Evolutionary conservation across 2,113 vertebrate genomes (phyloP).

Genomic region (Cettia cetti): DNA sequence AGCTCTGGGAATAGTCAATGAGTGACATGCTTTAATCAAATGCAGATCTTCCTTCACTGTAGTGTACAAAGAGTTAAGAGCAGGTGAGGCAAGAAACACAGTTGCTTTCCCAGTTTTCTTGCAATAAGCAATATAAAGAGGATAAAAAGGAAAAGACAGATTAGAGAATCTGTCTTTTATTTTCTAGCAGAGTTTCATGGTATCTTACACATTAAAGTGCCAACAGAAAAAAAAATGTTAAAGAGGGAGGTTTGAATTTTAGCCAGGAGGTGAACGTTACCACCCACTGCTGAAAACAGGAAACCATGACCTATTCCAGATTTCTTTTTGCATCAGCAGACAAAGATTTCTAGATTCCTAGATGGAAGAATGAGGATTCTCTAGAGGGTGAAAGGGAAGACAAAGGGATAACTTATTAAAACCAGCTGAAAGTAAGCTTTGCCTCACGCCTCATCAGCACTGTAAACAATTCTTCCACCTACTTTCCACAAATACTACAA

Average conservation of each 20-base stretch:
- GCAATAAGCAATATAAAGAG: neutral
- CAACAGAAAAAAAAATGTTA: neutral
- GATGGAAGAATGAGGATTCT: neutral
- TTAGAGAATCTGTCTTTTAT: neutral
- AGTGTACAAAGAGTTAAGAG: neutral
- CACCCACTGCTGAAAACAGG: neutral
- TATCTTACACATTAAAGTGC: neutral
- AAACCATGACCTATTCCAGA: neutral
- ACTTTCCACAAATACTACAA: neutral
- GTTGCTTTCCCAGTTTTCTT: neutral
- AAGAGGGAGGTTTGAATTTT: neutral
- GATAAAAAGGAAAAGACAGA: neutral
- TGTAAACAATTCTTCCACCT: neutral
- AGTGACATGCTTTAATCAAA: neutral
- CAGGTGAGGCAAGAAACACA: neutral
- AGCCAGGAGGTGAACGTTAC: accelerated
- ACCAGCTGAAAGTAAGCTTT: neutral
- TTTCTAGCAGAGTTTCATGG: neutral
- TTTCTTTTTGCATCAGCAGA: neutral
- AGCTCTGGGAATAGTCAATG: neutral
- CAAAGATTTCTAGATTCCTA: neutral
- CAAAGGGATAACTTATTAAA: neutral
- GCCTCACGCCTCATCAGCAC: neutral
- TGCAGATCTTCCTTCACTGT: neutral
- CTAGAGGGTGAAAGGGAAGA: neutral